Percentiles rank a stretch among this genome's conserved stretches.
Evolutionary conservation across 2,113 vertebrate genomes (phyloP).

Genomic region (Bungarus multicinctus): DNA sequence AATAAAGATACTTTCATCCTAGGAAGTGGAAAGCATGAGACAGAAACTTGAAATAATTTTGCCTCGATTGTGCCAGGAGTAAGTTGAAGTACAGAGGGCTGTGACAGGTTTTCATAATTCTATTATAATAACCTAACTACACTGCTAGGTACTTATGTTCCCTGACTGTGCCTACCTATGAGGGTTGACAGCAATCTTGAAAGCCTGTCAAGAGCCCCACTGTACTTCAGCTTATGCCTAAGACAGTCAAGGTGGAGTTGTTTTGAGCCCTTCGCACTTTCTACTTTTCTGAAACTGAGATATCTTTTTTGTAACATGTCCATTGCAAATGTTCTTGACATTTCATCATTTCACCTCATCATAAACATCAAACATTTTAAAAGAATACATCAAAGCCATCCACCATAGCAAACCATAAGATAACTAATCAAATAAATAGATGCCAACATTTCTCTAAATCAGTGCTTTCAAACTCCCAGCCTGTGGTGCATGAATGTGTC

Average conservation of each 20-base stretch:
- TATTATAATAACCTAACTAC: neutral
- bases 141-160: neutral
- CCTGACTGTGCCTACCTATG: neutral
- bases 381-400: neutral
- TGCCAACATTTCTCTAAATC: neutral
- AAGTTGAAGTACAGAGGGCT: neutral
- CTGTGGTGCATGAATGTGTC: too few relatives aligned
- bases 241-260: neutral
- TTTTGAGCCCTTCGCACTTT: neutral
- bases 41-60: neutral
- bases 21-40: neutral
- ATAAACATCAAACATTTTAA: neutral
- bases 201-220: neutral
- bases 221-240: neutral
- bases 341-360: neutral
- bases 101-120: neutral
- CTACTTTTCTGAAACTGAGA: neutral
- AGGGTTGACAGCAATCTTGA: neutral
- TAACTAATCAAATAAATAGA: neutral
- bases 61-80: neutral
- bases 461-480: too few relatives aligned
- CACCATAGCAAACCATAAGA: neutral
- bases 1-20: neutral
- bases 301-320: neutral
- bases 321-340: neutral